Evolutionary conservation across 2,113 vertebrate genomes (phyloP).

Genomic region (Odontophorus gujanensis): DNA sequence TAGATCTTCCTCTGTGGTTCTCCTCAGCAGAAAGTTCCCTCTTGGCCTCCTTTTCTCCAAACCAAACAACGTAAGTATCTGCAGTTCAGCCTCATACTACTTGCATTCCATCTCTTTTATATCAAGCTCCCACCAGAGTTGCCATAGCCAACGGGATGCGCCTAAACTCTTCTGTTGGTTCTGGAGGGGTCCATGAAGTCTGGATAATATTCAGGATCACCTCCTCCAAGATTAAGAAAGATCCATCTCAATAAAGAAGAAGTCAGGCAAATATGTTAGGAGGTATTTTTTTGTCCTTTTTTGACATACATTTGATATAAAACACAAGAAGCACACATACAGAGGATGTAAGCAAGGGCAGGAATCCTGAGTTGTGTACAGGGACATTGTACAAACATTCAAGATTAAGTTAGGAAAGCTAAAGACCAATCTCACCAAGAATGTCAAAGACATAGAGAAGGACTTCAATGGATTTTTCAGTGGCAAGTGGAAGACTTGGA

Average conservation of each 20-base stretch:
- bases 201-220: neutral
- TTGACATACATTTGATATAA: neutral
- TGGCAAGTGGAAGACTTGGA: neutral
- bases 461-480: neutral
- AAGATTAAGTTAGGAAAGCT: neutral
- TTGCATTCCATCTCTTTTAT: neutral
- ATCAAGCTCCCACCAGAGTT: neutral
- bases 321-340: neutral
- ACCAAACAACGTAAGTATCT: neutral
- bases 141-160: neutral
- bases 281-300: too few relatives aligned
- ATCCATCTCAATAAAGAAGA: neutral
- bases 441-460: neutral
- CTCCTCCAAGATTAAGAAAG: neutral
- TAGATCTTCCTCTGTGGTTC: neutral
- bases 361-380: neutral
- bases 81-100: neutral
- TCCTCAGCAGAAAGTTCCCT: neutral
- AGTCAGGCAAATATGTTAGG: neutral
- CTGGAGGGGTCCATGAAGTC: neutral
- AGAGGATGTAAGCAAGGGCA: neutral
- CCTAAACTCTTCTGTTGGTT: neutral
- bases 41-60: neutral
- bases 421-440: neutral
- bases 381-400: neutral